phyloP scores from a whole-genome alignment of 2,113 vertebrate species.

The Microtus ochrogaster region DNA sequence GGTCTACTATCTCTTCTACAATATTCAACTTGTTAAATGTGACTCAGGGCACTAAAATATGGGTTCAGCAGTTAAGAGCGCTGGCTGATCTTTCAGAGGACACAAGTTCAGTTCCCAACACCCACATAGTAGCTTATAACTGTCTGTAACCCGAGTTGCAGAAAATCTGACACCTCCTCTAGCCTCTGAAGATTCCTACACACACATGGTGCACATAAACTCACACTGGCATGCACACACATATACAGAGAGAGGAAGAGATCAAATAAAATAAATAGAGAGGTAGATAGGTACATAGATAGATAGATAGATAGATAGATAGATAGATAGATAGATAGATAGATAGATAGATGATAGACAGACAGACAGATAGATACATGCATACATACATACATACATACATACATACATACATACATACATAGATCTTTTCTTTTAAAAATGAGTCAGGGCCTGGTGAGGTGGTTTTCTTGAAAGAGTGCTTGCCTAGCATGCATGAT shows the following conservation, averaged over 20 bases:
- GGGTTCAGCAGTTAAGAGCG: not conserved
- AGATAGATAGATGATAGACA: no score
- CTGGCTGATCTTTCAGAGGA: not conserved
- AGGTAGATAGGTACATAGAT: no score
- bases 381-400: not conserved
- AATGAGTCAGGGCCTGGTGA: not conserved
- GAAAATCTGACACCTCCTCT: not conserved
- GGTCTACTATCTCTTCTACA: not conserved
- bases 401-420: not conserved
- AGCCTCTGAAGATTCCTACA: no score
- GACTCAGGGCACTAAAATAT: not conserved
- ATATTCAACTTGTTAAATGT: not conserved
- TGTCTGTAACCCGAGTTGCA: not conserved
- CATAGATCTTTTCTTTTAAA: not conserved
- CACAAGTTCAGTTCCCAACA: not conserved
- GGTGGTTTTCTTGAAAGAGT: no score
- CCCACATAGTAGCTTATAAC: not conserved
- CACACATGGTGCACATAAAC: not conserved
- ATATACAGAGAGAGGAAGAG: not conserved
- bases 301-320: not conserved
- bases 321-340: not conserved
- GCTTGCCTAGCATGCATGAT: not conserved
- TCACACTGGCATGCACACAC: not conserved
- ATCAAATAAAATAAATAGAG: not conserved
- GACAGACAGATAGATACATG: not conserved